Conservation (phyloP, 2,113 vertebrate genomes). For the Melanotaenia duboulayi region DNA sequence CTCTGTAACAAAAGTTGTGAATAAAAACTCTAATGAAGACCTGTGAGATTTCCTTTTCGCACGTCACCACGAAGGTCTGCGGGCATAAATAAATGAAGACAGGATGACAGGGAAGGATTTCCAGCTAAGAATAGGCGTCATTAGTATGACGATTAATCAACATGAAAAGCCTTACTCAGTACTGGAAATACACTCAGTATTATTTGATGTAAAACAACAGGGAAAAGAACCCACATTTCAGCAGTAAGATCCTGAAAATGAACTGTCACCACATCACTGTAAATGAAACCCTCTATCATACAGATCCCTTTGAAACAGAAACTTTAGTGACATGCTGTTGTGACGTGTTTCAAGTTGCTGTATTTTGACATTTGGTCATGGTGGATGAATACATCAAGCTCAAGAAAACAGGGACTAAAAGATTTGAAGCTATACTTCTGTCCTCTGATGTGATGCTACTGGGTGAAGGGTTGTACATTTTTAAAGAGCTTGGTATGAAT, state of each 20-base stretch:
- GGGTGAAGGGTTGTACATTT: constrained; percentile 21
- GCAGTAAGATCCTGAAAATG: neutral
- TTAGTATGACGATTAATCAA: constrained; percentile 29
- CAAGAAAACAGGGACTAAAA: constrained; percentile 21
- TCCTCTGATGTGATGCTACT: neutral
- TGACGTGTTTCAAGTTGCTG: constrained; percentile 21
- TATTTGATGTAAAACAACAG: constrained; percentile 20
- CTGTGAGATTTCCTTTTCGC: constrained; percentile 59
- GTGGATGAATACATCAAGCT: constrained; percentile 25
- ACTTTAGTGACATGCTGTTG: neutral
- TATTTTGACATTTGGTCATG: constrained; percentile 34
- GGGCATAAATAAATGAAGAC: constrained; percentile 52
- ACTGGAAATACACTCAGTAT: constrained; percentile 18
- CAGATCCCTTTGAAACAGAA: neutral
- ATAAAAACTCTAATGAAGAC: constrained; percentile 72
- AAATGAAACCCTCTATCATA: neutral
- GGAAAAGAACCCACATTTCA: neutral
- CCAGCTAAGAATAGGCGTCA: constrained; percentile 30
- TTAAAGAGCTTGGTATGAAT: constrained; percentile 32
- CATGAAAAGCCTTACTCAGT: constrained; percentile 4
- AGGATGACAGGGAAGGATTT: constrained; percentile 15
- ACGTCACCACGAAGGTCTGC: constrained; percentile 39
- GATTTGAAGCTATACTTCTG: constrained; percentile 18
- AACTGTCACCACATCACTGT: neutral
- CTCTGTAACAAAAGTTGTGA: constrained; percentile 44